A percentile compares a stretch with the other conserved stretches of the same genome.
Conservation (phyloP, 2,797 vertebrate species). For the Pseudochirops cupreus region DNA sequence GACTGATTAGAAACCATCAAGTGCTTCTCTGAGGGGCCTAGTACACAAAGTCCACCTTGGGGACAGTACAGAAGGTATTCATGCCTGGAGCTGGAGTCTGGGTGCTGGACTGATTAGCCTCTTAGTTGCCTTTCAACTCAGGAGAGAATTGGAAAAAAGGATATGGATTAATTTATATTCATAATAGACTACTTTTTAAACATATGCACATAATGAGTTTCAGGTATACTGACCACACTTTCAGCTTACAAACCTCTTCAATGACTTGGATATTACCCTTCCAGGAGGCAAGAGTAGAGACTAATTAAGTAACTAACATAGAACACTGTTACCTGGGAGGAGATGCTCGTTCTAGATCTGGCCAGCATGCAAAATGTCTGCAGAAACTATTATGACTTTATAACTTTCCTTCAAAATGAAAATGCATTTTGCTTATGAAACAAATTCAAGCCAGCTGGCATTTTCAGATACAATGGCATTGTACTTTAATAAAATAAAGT, state of each 20-base stretch:
- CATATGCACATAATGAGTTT: neutral
- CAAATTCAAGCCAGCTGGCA: slow-evolving; percentile 25
- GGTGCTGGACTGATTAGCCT: neutral
- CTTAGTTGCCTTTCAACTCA: neutral
- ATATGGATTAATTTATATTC: neutral
- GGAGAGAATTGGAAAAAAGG: neutral
- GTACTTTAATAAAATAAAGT: slow-evolving; percentile 36
- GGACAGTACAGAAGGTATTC: neutral
- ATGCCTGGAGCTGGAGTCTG: neutral
- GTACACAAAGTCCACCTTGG: neutral
- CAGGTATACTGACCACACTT: slow-evolving; percentile 15
- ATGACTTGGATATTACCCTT: neutral
- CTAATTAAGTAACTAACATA: neutral
- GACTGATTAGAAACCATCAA: neutral
- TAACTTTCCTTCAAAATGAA: neutral
- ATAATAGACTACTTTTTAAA: slow-evolving; percentile 26
- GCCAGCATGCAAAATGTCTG: neutral
- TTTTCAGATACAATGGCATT: slow-evolving; percentile 5
- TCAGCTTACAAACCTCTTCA: slow-evolving; percentile 37
- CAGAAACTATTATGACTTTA: neutral
- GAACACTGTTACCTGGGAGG: neutral
- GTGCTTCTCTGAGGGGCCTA: neutral
- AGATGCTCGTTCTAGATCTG: neutral
- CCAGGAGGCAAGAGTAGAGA: neutral
- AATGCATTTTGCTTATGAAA: slow-evolving; percentile 36